A percentile compares a stretch with the other conserved stretches of the same genome.
phyloP scores from a whole-genome alignment of 2,797 vertebrate species.

The Remorina albescens region DNA sequence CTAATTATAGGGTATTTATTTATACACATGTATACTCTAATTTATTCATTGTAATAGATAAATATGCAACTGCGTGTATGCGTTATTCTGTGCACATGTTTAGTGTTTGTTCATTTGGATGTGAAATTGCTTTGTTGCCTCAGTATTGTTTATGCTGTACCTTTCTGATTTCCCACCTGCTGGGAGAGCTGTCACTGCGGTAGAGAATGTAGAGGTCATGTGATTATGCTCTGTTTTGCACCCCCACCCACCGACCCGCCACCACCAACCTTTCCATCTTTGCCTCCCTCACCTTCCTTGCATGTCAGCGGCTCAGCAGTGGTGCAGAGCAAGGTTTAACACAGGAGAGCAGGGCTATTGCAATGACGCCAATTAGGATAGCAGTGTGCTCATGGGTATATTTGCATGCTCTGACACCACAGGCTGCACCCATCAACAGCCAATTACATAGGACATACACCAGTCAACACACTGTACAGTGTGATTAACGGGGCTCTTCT shows the following conservation, averaged over 20 bases:
- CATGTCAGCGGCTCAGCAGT: constrained; percentile 17
- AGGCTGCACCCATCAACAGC: constrained; percentile 32
- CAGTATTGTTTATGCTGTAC: constrained; percentile 15
- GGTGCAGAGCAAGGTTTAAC: neutral
- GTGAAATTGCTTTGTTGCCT: constrained; percentile 5
- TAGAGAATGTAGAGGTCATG: constrained; percentile 44
- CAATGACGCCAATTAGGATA: constrained; percentile 37
- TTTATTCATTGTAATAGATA: neutral
- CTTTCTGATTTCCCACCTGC: constrained; percentile 37
- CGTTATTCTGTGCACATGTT: neutral
- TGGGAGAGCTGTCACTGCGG: constrained; percentile 32
- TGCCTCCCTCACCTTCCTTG: constrained; percentile 9
- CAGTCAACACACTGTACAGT: constrained; percentile 22
- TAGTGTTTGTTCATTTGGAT: neutral
- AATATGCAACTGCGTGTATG: neutral
- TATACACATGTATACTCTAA: neutral
- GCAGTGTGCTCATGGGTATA: constrained; percentile 10
- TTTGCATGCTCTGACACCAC: constrained; percentile 41
- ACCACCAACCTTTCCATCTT: constrained; percentile 7
- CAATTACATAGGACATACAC: constrained; percentile 52
- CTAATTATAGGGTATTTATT: neutral
- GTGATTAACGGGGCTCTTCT: constrained; percentile 30
- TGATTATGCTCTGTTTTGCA: constrained; percentile 23
- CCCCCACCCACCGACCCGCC: too few relatives aligned
- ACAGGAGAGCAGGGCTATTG: neutral